Evolutionary conservation across 2,797 vertebrate genomes (phyloP).

Genomic region (Bufotes viridis): DNA sequence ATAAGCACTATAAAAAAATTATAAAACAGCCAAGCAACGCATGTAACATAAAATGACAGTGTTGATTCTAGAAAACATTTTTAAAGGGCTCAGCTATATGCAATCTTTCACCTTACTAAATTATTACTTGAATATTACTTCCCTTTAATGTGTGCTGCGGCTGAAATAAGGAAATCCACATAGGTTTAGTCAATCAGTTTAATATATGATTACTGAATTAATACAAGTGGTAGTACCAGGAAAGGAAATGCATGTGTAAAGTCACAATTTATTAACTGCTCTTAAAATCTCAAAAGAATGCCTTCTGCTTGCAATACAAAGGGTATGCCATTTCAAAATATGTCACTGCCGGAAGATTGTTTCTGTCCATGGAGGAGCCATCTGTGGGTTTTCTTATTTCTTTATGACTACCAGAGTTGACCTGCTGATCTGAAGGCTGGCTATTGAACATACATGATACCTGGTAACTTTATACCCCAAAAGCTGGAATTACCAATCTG

Average conservation of each 20-base stretch:
- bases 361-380: not conserved
- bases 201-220: not conserved
- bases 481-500: not conserved
- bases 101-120: not conserved
- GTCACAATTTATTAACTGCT: not conserved
- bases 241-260: not conserved
- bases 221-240: not conserved
- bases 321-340: not conserved
- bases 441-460: not conserved
- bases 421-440: not conserved
- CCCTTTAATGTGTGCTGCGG: not conserved
- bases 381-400: not conserved
- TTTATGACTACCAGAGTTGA: not conserved
- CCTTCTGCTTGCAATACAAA: constrained; percentile 1
- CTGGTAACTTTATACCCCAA: constrained; percentile 9
- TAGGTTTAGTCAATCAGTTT: not conserved
- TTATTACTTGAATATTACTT: not conserved
- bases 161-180: not conserved
- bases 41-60: not conserved
- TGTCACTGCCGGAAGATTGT: not conserved
- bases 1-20: not conserved
- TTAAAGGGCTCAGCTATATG: not conserved
- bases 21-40: not conserved
- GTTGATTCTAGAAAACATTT: not conserved
- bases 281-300: not conserved